These are phyloP conservation scores for Syndactyla subalaris DNA, from an alignment of 2,797 vertebrate species.

Conservation along the genomic window DNA sequence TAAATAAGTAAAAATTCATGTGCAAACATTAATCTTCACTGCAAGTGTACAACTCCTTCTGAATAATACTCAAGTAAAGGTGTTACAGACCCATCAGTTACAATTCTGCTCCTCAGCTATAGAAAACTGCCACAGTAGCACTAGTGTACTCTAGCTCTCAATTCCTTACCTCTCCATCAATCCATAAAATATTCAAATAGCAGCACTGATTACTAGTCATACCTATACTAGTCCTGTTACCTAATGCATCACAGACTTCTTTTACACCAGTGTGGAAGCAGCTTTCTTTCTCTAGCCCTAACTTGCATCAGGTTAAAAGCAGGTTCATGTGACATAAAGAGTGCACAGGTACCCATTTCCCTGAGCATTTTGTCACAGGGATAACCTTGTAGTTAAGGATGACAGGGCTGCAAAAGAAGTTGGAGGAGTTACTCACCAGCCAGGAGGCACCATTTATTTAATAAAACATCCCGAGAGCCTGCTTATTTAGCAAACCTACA, in stretches of 20 bases:
- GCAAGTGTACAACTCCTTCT: constrained; percentile 33
- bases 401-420: background rate
- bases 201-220: background rate
- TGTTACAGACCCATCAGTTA: constrained; percentile 6
- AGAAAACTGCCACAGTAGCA: constrained; percentile 17
- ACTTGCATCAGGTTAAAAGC: background rate
- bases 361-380: background rate
- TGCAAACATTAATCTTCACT: background rate
- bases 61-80: constrained; percentile 23
- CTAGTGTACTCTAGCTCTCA: background rate
- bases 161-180: background rate
- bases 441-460: background rate
- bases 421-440: background rate
- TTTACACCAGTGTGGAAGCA: background rate
- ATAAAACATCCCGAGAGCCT: background rate
- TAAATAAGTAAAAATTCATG: constrained; percentile 10
- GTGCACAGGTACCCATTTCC: background rate
- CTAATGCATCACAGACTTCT: background rate
- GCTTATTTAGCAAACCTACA: background rate
- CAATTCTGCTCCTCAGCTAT: background rate
- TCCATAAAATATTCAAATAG: background rate
- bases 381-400: background rate
- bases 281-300: background rate
- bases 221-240: background rate
- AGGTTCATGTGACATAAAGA: background rate